Conservation (phyloP, 1,140 invertebrate species). For the Dryas iulia region DNA sequence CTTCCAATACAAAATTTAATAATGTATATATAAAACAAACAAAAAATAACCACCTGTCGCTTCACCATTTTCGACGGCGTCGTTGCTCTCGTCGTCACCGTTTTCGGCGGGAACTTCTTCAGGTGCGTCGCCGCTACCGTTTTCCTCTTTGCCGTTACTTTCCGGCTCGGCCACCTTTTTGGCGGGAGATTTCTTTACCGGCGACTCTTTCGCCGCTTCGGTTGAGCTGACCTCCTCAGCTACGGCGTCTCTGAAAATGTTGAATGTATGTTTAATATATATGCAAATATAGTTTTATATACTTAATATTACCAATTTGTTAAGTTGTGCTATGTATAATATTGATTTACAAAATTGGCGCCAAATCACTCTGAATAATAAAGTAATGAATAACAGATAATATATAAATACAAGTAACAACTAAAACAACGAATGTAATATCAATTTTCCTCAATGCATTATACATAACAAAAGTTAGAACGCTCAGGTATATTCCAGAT, state of each 20-base stretch:
- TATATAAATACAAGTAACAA: background rate
- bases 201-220: constrained; percentile 65
- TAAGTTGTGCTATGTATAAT: too few species aligned
- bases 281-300: too few species aligned
- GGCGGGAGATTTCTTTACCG: constrained; percentile 75
- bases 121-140: constrained; percentile 67
- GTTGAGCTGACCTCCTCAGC: constrained; percentile 72
- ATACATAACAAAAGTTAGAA: background rate
- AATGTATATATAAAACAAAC: too few species aligned
- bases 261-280: background rate
- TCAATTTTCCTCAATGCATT: background rate
- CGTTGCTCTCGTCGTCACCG: constrained; percentile 78
- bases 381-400: background rate
- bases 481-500: constrained; percentile 4
- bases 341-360: background rate
- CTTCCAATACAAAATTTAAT: background rate
- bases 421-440: background rate
- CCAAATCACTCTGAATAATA: background rate
- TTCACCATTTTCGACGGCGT: constrained; percentile 83
- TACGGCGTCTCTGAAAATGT: constrained; percentile 58
- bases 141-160: constrained; percentile 81
- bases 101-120: constrained; percentile 78
- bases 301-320: too few species aligned
- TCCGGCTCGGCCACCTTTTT: constrained; percentile 76
- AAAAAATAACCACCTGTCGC: constrained; percentile 74